These are phyloP conservation scores for Horisme vitalbata DNA, from an alignment of 2,888 invertebrate species.

Conservation along the genomic window DNA sequence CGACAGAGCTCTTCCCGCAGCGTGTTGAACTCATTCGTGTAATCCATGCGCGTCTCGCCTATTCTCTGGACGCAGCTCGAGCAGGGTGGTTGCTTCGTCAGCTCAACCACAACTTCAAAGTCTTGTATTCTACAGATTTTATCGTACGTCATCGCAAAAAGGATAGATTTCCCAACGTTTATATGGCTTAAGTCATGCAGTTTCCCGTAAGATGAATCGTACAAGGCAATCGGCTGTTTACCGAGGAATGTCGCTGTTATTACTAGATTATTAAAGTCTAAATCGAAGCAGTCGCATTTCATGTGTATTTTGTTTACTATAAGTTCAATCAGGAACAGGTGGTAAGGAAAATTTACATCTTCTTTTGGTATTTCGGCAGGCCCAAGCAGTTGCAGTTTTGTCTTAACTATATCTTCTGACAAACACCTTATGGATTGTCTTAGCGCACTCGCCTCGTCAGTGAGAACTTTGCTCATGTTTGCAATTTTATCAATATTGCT, in stretches of 20 bases:
- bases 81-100: slow-evolving; percentile 73
- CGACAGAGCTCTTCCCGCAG: slow-evolving; percentile 66
- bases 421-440: slow-evolving; percentile 65
- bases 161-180: slow-evolving; percentile 70
- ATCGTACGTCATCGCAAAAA: slow-evolving; percentile 77
- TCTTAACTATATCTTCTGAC: slow-evolving; percentile 58
- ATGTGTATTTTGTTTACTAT: slow-evolving; percentile 75
- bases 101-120: slow-evolving; percentile 58
- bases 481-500: slow-evolving; percentile 68
- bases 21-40: slow-evolving; percentile 57
- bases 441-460: slow-evolving; percentile 69
- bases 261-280: slow-evolving; percentile 69
- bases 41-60: slow-evolving; percentile 68
- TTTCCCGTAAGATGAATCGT: slow-evolving; percentile 67
- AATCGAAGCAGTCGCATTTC: slow-evolving; percentile 77
- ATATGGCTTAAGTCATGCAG: slow-evolving; percentile 61
- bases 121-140: slow-evolving; percentile 69
- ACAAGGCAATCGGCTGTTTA: slow-evolving; percentile 66
- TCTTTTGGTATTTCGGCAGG: slow-evolving; percentile 35
- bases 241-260: slow-evolving; percentile 69
- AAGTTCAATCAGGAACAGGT: slow-evolving; percentile 71
- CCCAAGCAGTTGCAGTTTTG: slow-evolving; percentile 53
- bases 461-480: slow-evolving; percentile 65
- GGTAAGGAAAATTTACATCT: slow-evolving; percentile 68
- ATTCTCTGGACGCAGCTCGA: slow-evolving; percentile 66